Evolutionary conservation across 2,113 vertebrate species (phyloP).

Genomic region (Sinocyclocheilus anophthalmus): DNA sequence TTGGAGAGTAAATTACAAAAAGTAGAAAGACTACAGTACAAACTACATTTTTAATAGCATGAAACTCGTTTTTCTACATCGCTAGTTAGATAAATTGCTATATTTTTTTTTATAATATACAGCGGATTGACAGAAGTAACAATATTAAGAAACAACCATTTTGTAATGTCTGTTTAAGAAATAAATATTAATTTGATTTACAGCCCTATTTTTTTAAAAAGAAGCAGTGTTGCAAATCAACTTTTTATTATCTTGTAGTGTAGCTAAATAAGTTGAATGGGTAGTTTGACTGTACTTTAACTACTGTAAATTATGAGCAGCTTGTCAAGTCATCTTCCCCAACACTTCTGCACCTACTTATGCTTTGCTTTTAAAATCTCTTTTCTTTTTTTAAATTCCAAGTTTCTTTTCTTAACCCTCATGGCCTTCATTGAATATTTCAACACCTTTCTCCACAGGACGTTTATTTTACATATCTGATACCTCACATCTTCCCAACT

Average conservation of each 20-base stretch:
- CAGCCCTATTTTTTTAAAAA: background rate
- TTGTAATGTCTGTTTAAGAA: background rate
- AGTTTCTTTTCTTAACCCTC: background rate
- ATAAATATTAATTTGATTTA: background rate
- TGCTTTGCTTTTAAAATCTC: background rate
- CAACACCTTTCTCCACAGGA: background rate
- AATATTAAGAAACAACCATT: background rate
- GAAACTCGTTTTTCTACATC: too few relatives aligned
- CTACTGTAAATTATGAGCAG: background rate
- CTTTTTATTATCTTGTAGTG: background rate
- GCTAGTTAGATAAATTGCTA: background rate
- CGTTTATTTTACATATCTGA: constrained; percentile 14
- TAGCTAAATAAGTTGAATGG: background rate
- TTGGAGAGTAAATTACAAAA: background rate
- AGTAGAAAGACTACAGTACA: background rate
- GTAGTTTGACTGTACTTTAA: background rate
- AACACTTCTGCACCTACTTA: background rate
- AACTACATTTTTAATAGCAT: background rate
- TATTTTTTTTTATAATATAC: background rate
- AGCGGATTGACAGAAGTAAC: background rate
- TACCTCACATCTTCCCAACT: background rate
- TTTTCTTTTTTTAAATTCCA: background rate
- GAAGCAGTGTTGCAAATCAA: background rate
- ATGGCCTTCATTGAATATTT: background rate
- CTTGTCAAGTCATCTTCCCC: background rate